Evolutionary conservation across 2,113 vertebrate species (phyloP), one percentile per base, ranked within the genome.

Genomic region (Helogale parvula): DNA sequence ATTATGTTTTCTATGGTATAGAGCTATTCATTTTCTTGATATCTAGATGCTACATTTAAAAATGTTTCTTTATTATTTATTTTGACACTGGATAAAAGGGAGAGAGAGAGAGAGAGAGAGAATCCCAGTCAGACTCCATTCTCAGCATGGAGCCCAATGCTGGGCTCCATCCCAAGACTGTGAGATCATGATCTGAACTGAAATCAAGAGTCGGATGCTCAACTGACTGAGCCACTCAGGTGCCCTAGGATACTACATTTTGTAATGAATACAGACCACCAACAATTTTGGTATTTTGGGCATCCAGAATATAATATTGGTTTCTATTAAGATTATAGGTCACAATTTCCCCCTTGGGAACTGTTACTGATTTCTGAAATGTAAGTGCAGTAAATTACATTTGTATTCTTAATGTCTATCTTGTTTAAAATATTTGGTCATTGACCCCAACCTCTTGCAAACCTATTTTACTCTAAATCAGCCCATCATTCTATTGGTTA

Each of bases 321-420:
- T 96, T 94, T 15, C 19, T 84, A n/a, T 38, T 91, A 50, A 92
- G 6, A 12, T 79, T 81, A 76, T 76, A 94, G 41, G 23, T 33
- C 81, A 92, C 29, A 90, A 82, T 50, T 93, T 88, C 21, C 76
- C 76, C n/a, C 88, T 89, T 94, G 57, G 77, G 74, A 90, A 95
- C 47, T 89, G 29, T 14, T 92, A 47, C 52, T 96, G 38, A 65
- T 81, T 96, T 96, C 50, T 93, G 41, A 96, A 93, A 86, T 29
- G 33, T 77, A 81, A 84, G 47, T 29, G 3, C 2, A 41, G 8
- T 33, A 83, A 79, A 84, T 94, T 94, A 76, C 13, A 90, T 60
- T n/a, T 87, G 3, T 0, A n/a, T 2, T 93, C 38, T 68, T n/a
- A n/a, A 87, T 29, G 7, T 81, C 31, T 93, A 69, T 52, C 27